These are phyloP conservation scores for Apocrypta bakeri DNA, from an alignment of 1,140 invertebrate genomes.

Conservation along the genomic window DNA sequence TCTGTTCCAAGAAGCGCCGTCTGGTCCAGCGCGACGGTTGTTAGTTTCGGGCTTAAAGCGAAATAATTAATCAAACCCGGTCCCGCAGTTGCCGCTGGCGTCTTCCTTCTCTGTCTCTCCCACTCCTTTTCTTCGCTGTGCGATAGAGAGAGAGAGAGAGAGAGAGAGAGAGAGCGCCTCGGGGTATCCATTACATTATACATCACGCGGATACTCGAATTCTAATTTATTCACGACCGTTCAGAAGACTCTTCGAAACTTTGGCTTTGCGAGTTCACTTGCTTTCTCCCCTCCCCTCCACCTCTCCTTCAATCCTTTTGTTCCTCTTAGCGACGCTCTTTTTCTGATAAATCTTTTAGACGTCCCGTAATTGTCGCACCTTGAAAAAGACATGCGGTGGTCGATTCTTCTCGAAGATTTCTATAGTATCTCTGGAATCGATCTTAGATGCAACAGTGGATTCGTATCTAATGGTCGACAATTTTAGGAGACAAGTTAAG, in stretches of 20 bases:
- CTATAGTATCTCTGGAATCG: slow-evolving; percentile 4
- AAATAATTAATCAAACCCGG: slow-evolving; percentile 69
- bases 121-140: slow-evolving; percentile 3
- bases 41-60: slow-evolving; percentile 64
- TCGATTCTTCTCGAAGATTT: background rate
- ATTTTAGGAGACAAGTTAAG: slow-evolving; percentile 10
- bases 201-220: slow-evolving; percentile 70
- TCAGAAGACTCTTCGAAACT: slow-evolving; percentile 57
- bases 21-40: slow-evolving; percentile 53
- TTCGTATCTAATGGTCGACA: slow-evolving; percentile 20
- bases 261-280: slow-evolving; percentile 52
- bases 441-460: background rate
- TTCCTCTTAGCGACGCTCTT: slow-evolving; percentile 28
- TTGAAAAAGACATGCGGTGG: background rate
- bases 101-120: slow-evolving; percentile 40
- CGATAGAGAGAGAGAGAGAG: background rate
- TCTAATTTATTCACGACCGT: slow-evolving; percentile 71
- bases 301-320: slow-evolving; percentile 35
- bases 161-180: slow-evolving; percentile 52
- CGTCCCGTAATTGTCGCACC: slow-evolving; percentile 62
- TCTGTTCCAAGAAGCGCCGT: slow-evolving; percentile 59
- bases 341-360: slow-evolving; percentile 61
- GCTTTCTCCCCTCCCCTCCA: background rate
- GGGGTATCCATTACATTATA: slow-evolving; percentile 73
- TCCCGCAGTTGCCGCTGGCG: slow-evolving; percentile 42